Evolutionary conservation across 2,888 invertebrate genomes (phyloP), one percentile per base, ranked within the genome.

Genomic region (Allygus modestus): DNA sequence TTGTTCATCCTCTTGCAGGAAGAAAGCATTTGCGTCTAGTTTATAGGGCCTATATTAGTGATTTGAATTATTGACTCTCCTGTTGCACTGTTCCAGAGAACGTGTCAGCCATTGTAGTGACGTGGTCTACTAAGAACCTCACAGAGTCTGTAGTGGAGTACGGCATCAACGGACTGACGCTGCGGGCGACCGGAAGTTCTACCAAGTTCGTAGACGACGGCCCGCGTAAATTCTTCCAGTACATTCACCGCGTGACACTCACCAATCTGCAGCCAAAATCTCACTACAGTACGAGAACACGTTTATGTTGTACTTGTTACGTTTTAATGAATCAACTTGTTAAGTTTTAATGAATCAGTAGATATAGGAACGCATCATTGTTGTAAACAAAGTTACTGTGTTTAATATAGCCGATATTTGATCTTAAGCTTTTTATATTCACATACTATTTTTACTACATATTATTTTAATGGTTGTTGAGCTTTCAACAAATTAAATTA

Each of bases 41-140:
- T n/a, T n/a, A n/a, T n/a, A n/a, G n/a, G n/a, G n/a, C n/a, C n/a
- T n/a, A n/a, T n/a, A n/a, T n/a, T n/a, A n/a, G n/a, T n/a, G n/a
- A n/a, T n/a, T n/a, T n/a, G n/a, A n/a, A 1, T 15, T 15, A 46
- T 2, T 46, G 46, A 46, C 17, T 46, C 15, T 46, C 4, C 17
- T 12, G 46, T 46, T 1, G 4, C 37, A 46, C 46, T 73, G 37
- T 77, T 79, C 0, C 46, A 95, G 94, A 94, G 86, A 92, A 92
- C 88, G 90, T 92, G 79, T 92, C 92, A 86, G 94, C 96, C 88
- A 94, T 97, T 87, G 93, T 95, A 37, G 94, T 96, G 41, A 97
- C 97, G 87, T 97, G 97, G 97, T 94, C 94, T 0, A 97, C 97
- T 12, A 93, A 93, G 89, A 93, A 94, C 89, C 91, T 94, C 87